Base-by-base conservation (phyloP, 2,113 vertebrate species). In the Hippocampus mohnikei region DNA sequence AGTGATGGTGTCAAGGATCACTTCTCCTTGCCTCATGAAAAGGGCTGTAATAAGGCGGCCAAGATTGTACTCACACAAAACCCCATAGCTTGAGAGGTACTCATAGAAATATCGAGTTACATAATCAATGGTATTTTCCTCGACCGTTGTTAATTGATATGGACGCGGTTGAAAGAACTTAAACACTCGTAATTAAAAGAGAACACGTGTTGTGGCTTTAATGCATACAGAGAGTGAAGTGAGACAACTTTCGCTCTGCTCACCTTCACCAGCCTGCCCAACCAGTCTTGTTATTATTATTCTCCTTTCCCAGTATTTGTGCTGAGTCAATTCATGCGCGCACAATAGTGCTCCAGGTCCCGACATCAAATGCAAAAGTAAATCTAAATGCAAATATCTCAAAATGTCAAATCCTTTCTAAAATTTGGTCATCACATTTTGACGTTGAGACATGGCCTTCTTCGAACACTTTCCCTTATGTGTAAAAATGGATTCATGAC, bases 1-100 rank as follows among this genome's bases (percentile, higher is more conserved):
- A 67, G 75, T 40, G 80, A 75, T 37, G 64, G 79, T 84, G 86
- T 81, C 80, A 88, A 82, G 84, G 84, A 82, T 88, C 84, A 85
- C 79, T 83, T 85, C 71, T 67, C 70, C 70, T 78, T 72, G 64
- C 73, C 74, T 77, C 68, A 61, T 74, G 74, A 48, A 67, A 75
- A 48, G 66, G 72, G 58, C 64, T 65, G 61, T 64, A 68, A 69
- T 73, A 59, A 67, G 73, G 71, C 69, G 65, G 56, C 63, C 70
- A 50, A 76, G 53, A 79, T 3, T 58, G 66, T 53, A 61, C 48
- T 70, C 23, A 44, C 67, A 71, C 58, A 67, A n/a, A 40, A 66
- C 8, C 2, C 62, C 40, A 71, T 78, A 56, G 68, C 71, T 67
- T 20, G 25, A 73, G 33, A 44, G 29, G 71, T 8, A 23, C 41